phyloP scores from a whole-genome alignment of 2,888 invertebrate genomes.

The Rhagophthalmus giganteus region DNA sequence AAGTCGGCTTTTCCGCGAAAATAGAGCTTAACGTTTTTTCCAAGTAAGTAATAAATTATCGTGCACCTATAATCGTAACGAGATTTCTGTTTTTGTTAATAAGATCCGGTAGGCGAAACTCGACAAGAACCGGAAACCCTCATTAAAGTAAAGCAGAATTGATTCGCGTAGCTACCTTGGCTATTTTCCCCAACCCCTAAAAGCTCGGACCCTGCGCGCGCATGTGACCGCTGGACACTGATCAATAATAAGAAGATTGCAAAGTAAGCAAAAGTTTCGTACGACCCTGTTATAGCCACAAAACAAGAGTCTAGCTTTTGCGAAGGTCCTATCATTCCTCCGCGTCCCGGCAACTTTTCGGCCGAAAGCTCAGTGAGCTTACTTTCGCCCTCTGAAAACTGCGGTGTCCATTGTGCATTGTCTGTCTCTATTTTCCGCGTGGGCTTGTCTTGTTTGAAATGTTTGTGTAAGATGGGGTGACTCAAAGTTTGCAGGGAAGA shows the following conservation, averaged over 20 bases:
- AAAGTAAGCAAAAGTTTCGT: constrained; percentile 57
- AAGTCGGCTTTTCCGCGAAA: too few relatives aligned
- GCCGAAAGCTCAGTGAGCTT: constrained; percentile 21
- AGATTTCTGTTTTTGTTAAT: constrained; percentile 32
- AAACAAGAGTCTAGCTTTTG: constrained; percentile 28
- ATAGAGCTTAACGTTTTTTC: too few relatives aligned
- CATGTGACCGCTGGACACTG: constrained; percentile 57
- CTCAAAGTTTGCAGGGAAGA: constrained; percentile 44
- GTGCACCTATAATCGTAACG: too few relatives aligned
- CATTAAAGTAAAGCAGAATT: constrained; percentile 39
- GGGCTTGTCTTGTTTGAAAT: constrained; percentile 44
- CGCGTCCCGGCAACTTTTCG: constrained; percentile 18
- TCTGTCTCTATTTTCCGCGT: constrained; percentile 40
- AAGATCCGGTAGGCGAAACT: constrained; percentile 18
- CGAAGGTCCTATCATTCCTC: constrained; percentile 28
- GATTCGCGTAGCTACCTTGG: constrained; percentile 34
- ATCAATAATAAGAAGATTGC: constrained; percentile 59
- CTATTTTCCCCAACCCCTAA: constrained; percentile 30
- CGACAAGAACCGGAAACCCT: constrained; percentile 25
- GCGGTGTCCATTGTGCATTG: constrained; percentile 41
- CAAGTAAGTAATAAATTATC: too few relatives aligned
- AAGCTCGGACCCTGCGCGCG: constrained; percentile 53
- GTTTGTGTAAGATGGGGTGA: constrained; percentile 45
- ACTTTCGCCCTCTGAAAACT: constrained; percentile 33
- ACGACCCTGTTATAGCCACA: constrained; percentile 41